Conservation (phyloP, 2,888 invertebrate species). For the Pemphredon lugubris region DNA sequence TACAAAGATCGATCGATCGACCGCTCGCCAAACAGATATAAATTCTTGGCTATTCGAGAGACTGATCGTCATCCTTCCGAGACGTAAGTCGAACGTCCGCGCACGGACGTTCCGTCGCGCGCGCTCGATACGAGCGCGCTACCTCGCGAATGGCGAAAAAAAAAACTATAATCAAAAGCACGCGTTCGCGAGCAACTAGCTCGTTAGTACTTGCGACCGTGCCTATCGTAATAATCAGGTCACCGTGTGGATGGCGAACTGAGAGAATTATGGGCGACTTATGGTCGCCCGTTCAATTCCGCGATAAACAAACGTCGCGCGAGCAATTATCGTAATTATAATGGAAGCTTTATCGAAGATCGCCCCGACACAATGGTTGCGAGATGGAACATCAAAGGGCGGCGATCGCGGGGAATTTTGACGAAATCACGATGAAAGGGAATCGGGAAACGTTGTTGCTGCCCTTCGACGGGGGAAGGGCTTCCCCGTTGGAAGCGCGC, state of each 20-base stretch:
- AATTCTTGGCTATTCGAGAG: conserved; percentile 6
- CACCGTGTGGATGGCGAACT: too few species aligned
- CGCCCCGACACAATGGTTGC: not conserved
- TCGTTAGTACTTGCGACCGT: too few species aligned
- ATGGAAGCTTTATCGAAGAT: not conserved
- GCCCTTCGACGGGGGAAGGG: conserved; percentile 2
- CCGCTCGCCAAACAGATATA: not conserved
- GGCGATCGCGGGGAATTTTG: not conserved
- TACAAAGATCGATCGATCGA: too few species aligned
- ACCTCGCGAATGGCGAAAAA: too few species aligned
- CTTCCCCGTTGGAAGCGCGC: not conserved
- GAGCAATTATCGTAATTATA: not conserved
- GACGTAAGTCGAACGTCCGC: not conserved
- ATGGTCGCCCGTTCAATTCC: too few species aligned
- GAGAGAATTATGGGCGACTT: too few species aligned
- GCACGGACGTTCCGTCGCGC: too few species aligned
- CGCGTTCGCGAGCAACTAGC: too few species aligned
- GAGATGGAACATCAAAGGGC: not conserved
- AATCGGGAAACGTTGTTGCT: not conserved
- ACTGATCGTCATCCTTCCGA: conserved; percentile 18
- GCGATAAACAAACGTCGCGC: not conserved
- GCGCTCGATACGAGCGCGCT: too few species aligned
- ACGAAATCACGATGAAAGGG: not conserved
- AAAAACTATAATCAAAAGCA: too few species aligned
- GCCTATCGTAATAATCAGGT: too few species aligned